Evolutionary conservation across 1,140 invertebrate species (phyloP).

Genomic region (Triops longicaudatus): DNA sequence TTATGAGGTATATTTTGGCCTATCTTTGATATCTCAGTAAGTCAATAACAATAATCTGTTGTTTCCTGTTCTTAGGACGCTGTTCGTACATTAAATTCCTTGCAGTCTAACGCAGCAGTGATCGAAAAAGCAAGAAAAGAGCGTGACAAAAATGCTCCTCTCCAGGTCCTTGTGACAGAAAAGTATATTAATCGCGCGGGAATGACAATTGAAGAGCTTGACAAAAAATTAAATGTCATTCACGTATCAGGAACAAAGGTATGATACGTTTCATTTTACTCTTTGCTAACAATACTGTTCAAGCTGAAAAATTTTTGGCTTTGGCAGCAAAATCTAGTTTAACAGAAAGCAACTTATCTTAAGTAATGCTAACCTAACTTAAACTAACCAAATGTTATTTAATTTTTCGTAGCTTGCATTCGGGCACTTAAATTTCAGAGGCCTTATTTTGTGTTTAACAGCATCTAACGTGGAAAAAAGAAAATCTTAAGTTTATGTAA

Average conservation of each 20-base stretch:
- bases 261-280: slow-evolving; percentile 45
- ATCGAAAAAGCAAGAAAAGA: slow-evolving; percentile 44
- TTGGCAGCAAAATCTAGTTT: too few species aligned
- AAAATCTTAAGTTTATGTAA: too few species aligned
- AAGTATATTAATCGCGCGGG: slow-evolving; percentile 53
- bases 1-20: not conserved
- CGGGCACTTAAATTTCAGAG: too few species aligned
- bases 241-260: slow-evolving; percentile 96
- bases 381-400: too few species aligned
- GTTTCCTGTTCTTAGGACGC: slow-evolving; percentile 46
- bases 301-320: too few species aligned
- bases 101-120: slow-evolving; percentile 60
- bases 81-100: slow-evolving; percentile 51
- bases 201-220: slow-evolving; percentile 51
- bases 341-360: too few species aligned
- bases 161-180: slow-evolving; percentile 38
- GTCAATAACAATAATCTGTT: not conserved
- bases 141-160: slow-evolving; percentile 35
- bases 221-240: slow-evolving; percentile 65
- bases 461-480: too few species aligned
- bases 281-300: too few species aligned
- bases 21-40: not conserved
- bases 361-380: too few species aligned
- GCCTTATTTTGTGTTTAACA: too few species aligned
- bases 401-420: too few species aligned